phyloP scores from a whole-genome alignment of 2,888 invertebrate genomes.

The Mystacides longicornis region DNA sequence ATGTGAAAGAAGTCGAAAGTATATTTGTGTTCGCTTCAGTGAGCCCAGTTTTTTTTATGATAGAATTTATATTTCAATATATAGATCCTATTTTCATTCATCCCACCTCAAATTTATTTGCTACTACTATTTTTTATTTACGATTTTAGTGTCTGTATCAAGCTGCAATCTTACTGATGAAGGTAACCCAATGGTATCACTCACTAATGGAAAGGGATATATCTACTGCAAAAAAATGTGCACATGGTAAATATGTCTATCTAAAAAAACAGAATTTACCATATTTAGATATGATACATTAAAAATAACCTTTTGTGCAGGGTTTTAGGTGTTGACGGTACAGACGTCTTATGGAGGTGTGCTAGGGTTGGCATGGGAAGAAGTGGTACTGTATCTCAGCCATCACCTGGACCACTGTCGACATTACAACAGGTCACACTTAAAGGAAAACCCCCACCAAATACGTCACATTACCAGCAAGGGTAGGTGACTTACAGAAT shows the following conservation, averaged over 20 bases:
- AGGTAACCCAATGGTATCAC: conserved; percentile 74
- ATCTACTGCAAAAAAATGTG: conserved; percentile 71
- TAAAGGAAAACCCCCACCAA: conserved; percentile 29
- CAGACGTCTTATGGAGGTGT: conserved; percentile 40
- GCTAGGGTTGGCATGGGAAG: conserved; percentile 31
- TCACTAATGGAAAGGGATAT: conserved; percentile 79
- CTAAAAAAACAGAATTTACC: not conserved
- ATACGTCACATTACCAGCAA: conserved; percentile 21
- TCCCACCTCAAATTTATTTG: too few relatives aligned
- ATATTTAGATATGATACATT: not conserved
- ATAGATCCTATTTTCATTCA: too few relatives aligned
- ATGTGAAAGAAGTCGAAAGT: too few relatives aligned
- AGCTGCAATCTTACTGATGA: conserved; percentile 59
- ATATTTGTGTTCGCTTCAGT: too few relatives aligned
- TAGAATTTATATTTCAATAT: too few relatives aligned
- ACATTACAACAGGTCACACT: conserved; percentile 32
- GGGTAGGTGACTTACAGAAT: too few relatives aligned
- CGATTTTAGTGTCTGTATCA: conserved; percentile 46
- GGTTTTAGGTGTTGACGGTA: conserved; percentile 42
- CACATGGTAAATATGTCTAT: conserved; percentile 53
- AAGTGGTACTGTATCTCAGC: conserved; percentile 36
- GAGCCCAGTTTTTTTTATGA: too few relatives aligned
- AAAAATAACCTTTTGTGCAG: conserved; percentile 28
- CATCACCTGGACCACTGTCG: conserved; percentile 33
- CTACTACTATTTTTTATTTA: not conserved